Percentiles rank a stretch among this genome's conserved stretches.
These are phyloP conservation scores for Poecilia velifera DNA, from an alignment of 2,797 vertebrate genomes.

Conservation along the genomic window DNA sequence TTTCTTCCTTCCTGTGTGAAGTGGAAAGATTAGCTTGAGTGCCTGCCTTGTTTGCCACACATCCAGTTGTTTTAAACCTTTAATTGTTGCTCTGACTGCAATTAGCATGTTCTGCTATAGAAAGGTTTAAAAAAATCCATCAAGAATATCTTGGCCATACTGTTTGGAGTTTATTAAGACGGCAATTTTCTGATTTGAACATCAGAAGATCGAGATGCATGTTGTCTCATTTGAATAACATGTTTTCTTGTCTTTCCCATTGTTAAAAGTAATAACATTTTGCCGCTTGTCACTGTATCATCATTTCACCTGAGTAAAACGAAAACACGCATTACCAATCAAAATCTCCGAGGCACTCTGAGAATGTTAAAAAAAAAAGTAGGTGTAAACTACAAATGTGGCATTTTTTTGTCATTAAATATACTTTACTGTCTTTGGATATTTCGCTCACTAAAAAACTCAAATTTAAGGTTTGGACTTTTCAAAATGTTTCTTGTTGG, in stretches of 20 bases:
- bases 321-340: background rate
- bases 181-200: background rate
- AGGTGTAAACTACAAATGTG: background rate
- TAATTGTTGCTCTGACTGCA: background rate
- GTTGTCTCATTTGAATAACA: background rate
- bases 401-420: background rate
- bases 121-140: background rate
- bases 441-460: background rate
- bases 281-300: background rate
- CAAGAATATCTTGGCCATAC: background rate
- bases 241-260: background rate
- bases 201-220: background rate
- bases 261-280: background rate
- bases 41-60: background rate
- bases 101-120: background rate
- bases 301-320: background rate
- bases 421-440: background rate
- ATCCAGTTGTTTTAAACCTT: background rate
- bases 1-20: background rate
- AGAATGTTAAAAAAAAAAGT: background rate
- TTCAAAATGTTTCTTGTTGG: background rate
- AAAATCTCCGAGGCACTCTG: background rate
- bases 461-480: background rate
- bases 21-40: background rate
- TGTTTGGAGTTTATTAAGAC: background rate